Conservation (phyloP, 2,113 vertebrate genomes). For the Meriones unguiculatus region DNA sequence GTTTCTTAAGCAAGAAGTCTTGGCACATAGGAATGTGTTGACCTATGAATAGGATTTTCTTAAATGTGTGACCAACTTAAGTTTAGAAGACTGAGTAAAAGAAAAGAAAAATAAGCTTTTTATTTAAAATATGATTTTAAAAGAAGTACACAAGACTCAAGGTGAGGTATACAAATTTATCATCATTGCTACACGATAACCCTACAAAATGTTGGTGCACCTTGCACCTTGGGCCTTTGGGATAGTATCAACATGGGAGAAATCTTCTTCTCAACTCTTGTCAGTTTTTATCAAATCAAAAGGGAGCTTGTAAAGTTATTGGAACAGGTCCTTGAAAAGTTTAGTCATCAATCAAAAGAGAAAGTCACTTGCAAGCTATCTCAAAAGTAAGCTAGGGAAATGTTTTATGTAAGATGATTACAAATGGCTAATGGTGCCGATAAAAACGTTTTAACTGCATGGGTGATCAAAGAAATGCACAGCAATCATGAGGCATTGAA, state of each 20-base stretch:
- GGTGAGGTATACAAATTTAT: neutral
- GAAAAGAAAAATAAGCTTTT: neutral
- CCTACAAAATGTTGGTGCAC: neutral
- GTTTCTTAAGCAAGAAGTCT: conserved; percentile 24
- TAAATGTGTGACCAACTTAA: conserved; percentile 20
- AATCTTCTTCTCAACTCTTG: neutral
- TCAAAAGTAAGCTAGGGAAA: conserved; percentile 38
- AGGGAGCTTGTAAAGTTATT: neutral
- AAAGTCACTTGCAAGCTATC: conserved; percentile 28
- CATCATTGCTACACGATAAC: neutral
- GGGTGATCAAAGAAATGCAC: conserved; percentile 1
- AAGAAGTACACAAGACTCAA: neutral
- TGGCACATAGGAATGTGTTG: neutral
- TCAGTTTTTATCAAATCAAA: neutral
- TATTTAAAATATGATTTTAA: conserved; percentile 32
- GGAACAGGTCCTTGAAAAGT: conserved; percentile 26
- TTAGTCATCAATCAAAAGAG: conserved; percentile 17
- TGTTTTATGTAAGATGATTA: neutral
- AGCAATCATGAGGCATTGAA: neutral
- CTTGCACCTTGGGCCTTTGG: neutral
- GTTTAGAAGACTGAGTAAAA: neutral
- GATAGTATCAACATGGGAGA: neutral
- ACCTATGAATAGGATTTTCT: conserved; percentile 23
- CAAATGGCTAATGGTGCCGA: conserved; percentile 17
- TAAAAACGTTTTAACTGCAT: neutral